Percentiles rank a stretch among this genome's conserved stretches.
phyloP scores from a whole-genome alignment of 2,888 invertebrate species.

The Phrixothrix hirtus region DNA sequence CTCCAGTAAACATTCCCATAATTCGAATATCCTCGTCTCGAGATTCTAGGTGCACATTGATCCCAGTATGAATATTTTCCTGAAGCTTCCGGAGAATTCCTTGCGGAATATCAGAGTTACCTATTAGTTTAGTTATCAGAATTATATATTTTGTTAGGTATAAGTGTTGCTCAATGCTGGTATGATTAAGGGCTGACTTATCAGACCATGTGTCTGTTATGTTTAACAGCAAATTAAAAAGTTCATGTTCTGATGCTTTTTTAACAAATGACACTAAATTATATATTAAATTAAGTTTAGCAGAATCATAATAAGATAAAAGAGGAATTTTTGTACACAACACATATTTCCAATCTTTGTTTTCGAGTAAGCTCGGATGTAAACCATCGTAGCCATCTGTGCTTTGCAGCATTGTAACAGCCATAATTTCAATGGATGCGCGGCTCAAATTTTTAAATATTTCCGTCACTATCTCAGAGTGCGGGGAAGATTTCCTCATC shows the following conservation, averaged over 20 bases:
- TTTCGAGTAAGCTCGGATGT: slow-evolving; percentile 58
- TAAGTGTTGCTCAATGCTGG: slow-evolving; percentile 70
- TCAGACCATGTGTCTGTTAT: slow-evolving; percentile 71
- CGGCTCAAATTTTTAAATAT: slow-evolving; percentile 62
- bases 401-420: slow-evolving; percentile 61
- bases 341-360: slow-evolving; percentile 68
- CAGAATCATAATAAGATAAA: slow-evolving; percentile 58
- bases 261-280: slow-evolving; percentile 68
- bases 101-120: slow-evolving; percentile 45
- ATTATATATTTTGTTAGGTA: slow-evolving; percentile 71
- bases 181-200: slow-evolving; percentile 64
- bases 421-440: slow-evolving; percentile 63
- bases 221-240: slow-evolving; percentile 59
- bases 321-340: slow-evolving; percentile 66
- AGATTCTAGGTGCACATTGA: slow-evolving; percentile 71
- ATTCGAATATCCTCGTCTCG: slow-evolving; percentile 63
- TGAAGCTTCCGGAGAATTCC: slow-evolving; percentile 54
- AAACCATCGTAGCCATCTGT: slow-evolving; percentile 58
- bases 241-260: slow-evolving; percentile 43
- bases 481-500: slow-evolving; percentile 33
- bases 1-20: slow-evolving; percentile 76
- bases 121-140: slow-evolving; percentile 60
- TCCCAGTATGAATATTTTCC: slow-evolving; percentile 64
- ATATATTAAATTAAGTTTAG: slow-evolving; percentile 59
- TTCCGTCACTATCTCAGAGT: slow-evolving; percentile 53